These are phyloP conservation scores for Limnodromus scolopaceus DNA, from an alignment of 2,797 vertebrate genomes.

Conservation along the genomic window DNA sequence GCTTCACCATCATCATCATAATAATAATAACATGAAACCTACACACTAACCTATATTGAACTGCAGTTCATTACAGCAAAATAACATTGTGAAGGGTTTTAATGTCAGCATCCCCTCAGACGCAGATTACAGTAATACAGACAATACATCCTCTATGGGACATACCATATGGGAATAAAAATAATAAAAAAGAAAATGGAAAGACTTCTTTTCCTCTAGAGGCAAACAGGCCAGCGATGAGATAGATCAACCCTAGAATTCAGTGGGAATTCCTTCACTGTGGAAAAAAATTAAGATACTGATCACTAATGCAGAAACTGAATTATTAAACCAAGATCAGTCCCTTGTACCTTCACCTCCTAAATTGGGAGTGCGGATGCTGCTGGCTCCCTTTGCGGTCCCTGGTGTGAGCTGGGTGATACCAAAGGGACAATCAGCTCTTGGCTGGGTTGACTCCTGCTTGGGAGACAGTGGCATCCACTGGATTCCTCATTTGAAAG, in stretches of 20 bases:
- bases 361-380: neutral
- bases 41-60: slow-evolving; percentile 7
- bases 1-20: neutral
- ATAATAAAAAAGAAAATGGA: neutral
- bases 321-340: neutral
- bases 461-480: neutral
- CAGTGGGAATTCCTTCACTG: neutral
- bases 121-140: neutral
- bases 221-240: neutral
- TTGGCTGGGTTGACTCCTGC: neutral
- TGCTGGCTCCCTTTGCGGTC: neutral
- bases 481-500: neutral
- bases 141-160: neutral
- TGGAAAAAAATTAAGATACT: neutral
- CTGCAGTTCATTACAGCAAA: slow-evolving; percentile 1
- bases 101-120: slow-evolving; percentile 3
- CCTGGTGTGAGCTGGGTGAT: neutral
- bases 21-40: neutral
- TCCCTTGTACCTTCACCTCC: rapidly evolving
- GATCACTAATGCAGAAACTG: neutral
- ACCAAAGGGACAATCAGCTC: neutral
- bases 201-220: neutral
- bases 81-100: neutral
- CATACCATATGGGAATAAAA: neutral
- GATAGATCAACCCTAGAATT: neutral